These are phyloP conservation scores for Seriola dumerili DNA, from an alignment of 2,113 vertebrate genomes.

Conservation along the genomic window DNA sequence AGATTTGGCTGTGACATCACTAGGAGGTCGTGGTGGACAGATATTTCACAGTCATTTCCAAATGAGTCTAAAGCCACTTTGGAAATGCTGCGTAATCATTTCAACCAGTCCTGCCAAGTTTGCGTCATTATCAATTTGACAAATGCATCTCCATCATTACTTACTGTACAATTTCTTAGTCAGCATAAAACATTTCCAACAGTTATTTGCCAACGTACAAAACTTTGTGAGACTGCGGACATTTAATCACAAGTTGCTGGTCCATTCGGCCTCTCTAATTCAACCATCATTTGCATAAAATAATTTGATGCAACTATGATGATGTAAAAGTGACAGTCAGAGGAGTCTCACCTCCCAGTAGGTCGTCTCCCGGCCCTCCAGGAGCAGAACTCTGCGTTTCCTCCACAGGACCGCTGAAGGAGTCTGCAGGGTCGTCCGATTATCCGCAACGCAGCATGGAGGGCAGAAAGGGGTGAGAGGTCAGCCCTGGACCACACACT, in stretches of 20 bases:
- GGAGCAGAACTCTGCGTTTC: conserved; percentile 88
- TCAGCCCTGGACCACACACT: conserved; percentile 70
- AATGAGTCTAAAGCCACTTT: conserved; percentile 37
- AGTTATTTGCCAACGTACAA: conserved; percentile 7
- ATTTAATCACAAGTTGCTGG: not conserved
- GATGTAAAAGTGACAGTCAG: not conserved
- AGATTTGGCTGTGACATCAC: conserved; percentile 5
- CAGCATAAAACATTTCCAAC: conserved; percentile 21
- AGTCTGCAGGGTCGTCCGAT: conserved; percentile 84
- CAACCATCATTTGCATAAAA: not conserved
- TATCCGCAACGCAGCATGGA: conserved; percentile 86
- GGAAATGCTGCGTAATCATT: conserved; percentile 15
- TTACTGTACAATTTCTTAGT: conserved; percentile 32
- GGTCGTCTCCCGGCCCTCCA: conserved; percentile 90
- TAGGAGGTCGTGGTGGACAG: not conserved
- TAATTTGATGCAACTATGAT: not conserved
- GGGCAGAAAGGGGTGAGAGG: conserved; percentile 75
- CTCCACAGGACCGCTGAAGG: conserved; percentile 89
- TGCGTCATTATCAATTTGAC: conserved; percentile 23
- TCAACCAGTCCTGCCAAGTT: conserved; percentile 43
- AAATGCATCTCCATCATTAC: conserved; percentile 32
- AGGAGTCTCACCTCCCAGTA: conserved; percentile 91
- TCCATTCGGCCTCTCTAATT: conserved; percentile 2
- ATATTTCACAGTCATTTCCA: conserved; percentile 25
- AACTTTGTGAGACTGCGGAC: not conserved